Conservation (phyloP, 2,113 vertebrate genomes). For the Myiagra hebetior region DNA sequence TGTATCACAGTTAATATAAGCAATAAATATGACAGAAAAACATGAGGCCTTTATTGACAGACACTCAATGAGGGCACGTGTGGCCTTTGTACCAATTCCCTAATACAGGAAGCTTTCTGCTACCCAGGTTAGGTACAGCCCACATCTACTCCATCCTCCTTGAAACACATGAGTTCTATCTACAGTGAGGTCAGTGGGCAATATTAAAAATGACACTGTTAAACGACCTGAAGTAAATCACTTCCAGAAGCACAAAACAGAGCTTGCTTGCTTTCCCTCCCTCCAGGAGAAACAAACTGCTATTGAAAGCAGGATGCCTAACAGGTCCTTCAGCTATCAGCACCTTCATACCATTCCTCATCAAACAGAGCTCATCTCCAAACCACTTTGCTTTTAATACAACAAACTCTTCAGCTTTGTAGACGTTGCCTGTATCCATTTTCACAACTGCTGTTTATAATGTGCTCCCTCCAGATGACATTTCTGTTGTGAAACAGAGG, state of each 20-base stretch:
- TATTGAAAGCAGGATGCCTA: not conserved
- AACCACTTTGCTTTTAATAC: not conserved
- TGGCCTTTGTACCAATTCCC: not conserved
- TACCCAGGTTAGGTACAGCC: not conserved
- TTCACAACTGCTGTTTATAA: not conserved
- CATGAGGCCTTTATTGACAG: not conserved
- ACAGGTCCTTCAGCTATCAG: not conserved
- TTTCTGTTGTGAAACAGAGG: not conserved
- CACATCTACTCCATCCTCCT: not conserved
- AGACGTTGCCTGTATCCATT: not conserved
- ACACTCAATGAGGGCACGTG: accelerated
- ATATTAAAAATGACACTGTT: not conserved
- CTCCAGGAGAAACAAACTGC: not conserved
- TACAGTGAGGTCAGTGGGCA: not conserved
- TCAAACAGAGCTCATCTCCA: not conserved
- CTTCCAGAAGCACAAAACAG: not conserved
- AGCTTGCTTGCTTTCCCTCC: not conserved
- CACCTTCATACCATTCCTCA: not conserved
- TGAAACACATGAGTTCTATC: not conserved
- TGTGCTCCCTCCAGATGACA: not conserved
- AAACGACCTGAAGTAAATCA: not conserved
- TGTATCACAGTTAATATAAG: not conserved
- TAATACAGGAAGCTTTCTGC: not conserved
- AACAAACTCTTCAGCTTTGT: not conserved
- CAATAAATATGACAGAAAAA: not conserved